Percentiles rank a stretch among this genome's conserved stretches.
phyloP scores from a whole-genome alignment of 2,113 vertebrate genomes.

The Gallinago undulata region DNA sequence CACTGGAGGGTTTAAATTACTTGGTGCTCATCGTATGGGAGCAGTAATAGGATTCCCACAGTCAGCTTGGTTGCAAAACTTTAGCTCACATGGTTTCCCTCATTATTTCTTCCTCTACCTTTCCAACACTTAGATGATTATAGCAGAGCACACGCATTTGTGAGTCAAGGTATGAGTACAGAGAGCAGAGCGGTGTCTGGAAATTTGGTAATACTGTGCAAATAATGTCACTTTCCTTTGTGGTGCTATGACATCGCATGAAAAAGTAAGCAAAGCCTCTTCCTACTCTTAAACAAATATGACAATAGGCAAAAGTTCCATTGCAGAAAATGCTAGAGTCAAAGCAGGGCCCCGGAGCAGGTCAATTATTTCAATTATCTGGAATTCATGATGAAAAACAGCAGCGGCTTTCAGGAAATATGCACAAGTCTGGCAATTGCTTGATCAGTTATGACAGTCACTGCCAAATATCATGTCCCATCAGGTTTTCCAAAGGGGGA shows the following conservation, averaged over 20 bases:
- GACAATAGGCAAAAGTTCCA: constrained; percentile 21
- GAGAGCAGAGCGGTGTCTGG: background rate
- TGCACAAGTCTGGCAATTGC: background rate
- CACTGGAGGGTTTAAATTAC: background rate
- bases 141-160: background rate
- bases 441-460: constrained; percentile 15
- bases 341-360: constrained; percentile 20
- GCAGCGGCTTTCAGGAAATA: constrained; percentile 52
- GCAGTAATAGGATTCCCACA: background rate
- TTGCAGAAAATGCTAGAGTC: background rate
- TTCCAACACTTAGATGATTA: background rate
- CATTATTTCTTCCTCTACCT: background rate
- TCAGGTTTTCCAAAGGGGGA: background rate
- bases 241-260: background rate
- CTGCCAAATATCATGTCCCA: constrained; percentile 27
- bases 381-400: constrained; percentile 53
- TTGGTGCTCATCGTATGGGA: background rate
- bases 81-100: background rate
- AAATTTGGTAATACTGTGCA: background rate
- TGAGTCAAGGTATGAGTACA: background rate
- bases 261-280: constrained; percentile 43
- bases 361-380: constrained; percentile 68
- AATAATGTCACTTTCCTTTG: background rate
- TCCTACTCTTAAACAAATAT: constrained; percentile 1
- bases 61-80: background rate